Base-by-base conservation (phyloP, 2,888 invertebrate genomes). In the Caenorhabditis sinica region DNA sequence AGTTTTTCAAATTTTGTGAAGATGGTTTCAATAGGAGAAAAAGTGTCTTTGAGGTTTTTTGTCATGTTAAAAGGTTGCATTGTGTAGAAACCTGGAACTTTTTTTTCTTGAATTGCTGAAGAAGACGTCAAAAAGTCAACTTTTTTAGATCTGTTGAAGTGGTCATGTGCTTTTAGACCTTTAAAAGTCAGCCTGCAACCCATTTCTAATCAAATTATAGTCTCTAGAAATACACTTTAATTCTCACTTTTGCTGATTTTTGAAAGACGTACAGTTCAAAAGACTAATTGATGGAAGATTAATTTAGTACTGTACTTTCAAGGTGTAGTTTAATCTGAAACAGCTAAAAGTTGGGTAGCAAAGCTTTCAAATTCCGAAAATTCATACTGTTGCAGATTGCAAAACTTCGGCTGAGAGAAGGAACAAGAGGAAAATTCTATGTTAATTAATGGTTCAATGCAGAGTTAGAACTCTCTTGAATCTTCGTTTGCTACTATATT, bases 11-110 rank as follows among this genome's bases (percentile, higher is more conserved):
- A 58, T 23, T 58, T 56, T 33, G 60, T 17, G 4, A 20, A 36
- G 25, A 33, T 33, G 33, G 33, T 33, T 33, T 33, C 33, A 61
- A 36, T 3, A 20, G 40, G 23, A 65, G 40, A 36, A 58, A 58
- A 28, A 63, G 61, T n/a, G 20, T 40, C 25, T 51, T 13, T 72
- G 30, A 71, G 8, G 53, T 36, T 1, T 72, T 45, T 28, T 25
- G n/a, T 43, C 23, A 25, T 25, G 25, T 23, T 11, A 33, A 33
- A 20, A 60, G 9, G 9, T n/a, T 33, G 23, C 25, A 25, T 63
- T 63, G 63, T 51, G 20, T 49, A 45, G 20, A 20, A 49, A 20
- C 20, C 49, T 33, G 17, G 25, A 66, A 45, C 20, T 43, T 25
- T 66, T 43, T 25, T 66, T 43, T 28, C 6, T 45, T 8, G 17